These are phyloP conservation scores for Coregonus ussuriensis DNA, from an alignment of 2,797 vertebrate genomes.

Conservation along the genomic window DNA sequence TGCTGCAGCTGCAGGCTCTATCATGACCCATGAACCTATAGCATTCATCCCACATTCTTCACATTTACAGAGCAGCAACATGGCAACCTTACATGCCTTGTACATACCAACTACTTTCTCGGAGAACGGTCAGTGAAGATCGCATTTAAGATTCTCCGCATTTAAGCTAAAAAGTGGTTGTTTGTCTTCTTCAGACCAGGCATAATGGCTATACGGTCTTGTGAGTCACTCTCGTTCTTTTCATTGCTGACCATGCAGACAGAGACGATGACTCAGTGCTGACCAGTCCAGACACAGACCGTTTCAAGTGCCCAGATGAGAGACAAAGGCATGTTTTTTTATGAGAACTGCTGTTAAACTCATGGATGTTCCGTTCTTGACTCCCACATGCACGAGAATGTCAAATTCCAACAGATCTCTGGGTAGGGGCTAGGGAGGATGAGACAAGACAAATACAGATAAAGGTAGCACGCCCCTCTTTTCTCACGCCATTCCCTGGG, in stretches of 20 bases:
- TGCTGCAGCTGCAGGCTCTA: conserved; percentile 43
- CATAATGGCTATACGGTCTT: neutral
- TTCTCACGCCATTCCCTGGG: neutral
- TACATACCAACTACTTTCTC: neutral
- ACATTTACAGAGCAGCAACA: neutral
- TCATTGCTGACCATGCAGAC: neutral
- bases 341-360: conserved; percentile 41
- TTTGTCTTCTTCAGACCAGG: neutral
- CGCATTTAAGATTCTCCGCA: neutral
- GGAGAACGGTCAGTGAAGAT: neutral
- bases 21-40: neutral
- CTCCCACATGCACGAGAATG: conserved; percentile 18
- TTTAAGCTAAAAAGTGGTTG: neutral
- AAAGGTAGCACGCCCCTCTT: neutral
- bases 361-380: conserved; percentile 6
- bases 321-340: conserved; percentile 51
- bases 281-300: conserved; percentile 30
- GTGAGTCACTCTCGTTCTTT: neutral
- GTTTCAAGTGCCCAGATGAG: conserved; percentile 48
- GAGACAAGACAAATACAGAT: conserved; percentile 14
- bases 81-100: neutral
- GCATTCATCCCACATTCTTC: neutral
- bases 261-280: neutral
- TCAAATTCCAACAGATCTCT: neutral
- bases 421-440: neutral